Evolutionary conservation across 2,888 invertebrate species (phyloP), one percentile per base, ranked within the genome.

Genomic region (Noctua pronuba): DNA sequence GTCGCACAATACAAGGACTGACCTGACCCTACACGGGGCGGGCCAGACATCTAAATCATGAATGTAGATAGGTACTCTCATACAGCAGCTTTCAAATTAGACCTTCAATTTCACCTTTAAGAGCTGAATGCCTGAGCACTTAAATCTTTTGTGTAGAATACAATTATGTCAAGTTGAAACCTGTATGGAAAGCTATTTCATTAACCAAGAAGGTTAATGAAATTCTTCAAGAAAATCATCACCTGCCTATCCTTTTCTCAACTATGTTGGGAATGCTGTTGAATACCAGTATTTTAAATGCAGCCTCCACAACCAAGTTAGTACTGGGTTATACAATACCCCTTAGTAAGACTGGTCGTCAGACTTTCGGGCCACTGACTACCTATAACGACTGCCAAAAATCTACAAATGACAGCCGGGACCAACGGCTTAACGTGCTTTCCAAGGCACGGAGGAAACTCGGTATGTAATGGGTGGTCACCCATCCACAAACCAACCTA

Each of bases 21-120:
- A 28, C 4, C 28, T 78, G 62, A 64, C 52, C 73, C 28, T 28
- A 46, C n/a, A 44, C 24, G 44, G n/a, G 81, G 77, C 73, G 80
- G 24, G 44, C 80, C 52, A 78, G 77, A 78, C 80, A 78, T 44
- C 80, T 78, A 78, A 78, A 80, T 78, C 77, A 78, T 80, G 52
- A 24, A 78, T 77, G 41, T 75, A 78, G n/a, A 16, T 58, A 35
- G 16, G n/a, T 75, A 44, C 58, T 75, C 35, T 44, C 55, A 16
- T 11, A 75, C 6, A 46, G 18, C 58, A 60, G 46, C 28, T 46
- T 58, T 38, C 38, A 4, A 16, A 24, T 77, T 44, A 52, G 18
- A 80, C 28, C 52, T 80, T 44, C 28, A 44, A 24, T 52, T 44
- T 80, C 28, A 64, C 35, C 28, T 78, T n/a, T 52, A 28, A 44